Percentiles rank a stretch among this genome's conserved stretches.
phyloP scores from a whole-genome alignment of 2,888 invertebrate species.

The Phaedon cochleariae region DNA sequence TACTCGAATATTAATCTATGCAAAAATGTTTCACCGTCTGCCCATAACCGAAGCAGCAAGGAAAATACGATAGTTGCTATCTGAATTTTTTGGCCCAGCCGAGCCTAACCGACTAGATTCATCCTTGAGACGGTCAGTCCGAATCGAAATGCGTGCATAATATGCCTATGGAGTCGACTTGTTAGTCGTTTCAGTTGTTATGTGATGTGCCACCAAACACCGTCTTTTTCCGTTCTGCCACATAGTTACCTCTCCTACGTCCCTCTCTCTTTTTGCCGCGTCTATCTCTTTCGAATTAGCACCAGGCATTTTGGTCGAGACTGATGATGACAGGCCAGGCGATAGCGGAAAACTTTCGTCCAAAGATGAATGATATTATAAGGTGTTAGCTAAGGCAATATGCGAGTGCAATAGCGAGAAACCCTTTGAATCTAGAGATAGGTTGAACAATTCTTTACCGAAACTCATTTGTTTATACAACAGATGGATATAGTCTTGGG shows the following conservation, averaged over 20 bases:
- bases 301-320: neutral
- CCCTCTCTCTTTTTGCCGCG: neutral
- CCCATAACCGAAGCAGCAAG: no score
- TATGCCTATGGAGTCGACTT: conserved; percentile 12
- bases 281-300: neutral
- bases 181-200: neutral
- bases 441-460: no score
- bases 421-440: no score
- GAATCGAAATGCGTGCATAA: conserved; percentile 48
- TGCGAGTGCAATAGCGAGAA: no score
- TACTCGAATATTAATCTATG: no score
- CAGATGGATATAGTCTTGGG: no score
- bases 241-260: neutral
- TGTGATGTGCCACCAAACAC: no score
- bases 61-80: conserved; percentile 4
- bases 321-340: neutral
- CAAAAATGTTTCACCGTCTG: neutral
- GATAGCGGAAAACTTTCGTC: neutral
- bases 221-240: neutral
- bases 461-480: no score
- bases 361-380: neutral
- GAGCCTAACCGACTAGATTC: conserved; percentile 55
- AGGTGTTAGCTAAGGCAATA: no score
- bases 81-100: conserved; percentile 26
- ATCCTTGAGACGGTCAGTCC: conserved; percentile 61